Base-by-base conservation (phyloP, 2,888 invertebrate genomes). In the Muscina levida region DNA sequence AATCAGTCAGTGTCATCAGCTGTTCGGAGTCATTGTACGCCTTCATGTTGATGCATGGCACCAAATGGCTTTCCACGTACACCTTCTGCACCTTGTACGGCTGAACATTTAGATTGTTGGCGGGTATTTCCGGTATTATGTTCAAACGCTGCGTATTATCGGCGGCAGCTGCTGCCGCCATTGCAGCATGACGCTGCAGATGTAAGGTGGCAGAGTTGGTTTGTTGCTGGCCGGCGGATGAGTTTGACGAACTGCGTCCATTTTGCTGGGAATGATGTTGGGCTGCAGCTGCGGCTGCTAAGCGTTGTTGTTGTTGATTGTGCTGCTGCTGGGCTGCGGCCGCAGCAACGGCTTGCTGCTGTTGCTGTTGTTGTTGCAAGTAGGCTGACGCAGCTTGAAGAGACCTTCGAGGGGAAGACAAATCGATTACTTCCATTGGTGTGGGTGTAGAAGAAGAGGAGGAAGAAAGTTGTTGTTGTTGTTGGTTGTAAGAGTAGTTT, bases 11-110 rank as follows among this genome's bases (percentile, higher is more conserved):
- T 13, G 96, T 95, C 93, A 96, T 95, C 87, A 96, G 91, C 86
- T 95, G 92, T 89, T 96, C 96, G 22, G 94, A 93, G 89, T 95
- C 95, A 84, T 94, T 93, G 91, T 94, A 96, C 15, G 96, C 95
- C 91, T 96, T 96, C 91, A 95, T 94, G 91, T 97, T 97, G 88
- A 97, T 96, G 91, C 96, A 96, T 71, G 95, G 95, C 85, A 97
- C 94, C 93, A 95, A 93, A 86, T 94, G 94, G 87, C 94, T 95
- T 87, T 95, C 95, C 72, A 97, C 94, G 82, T 95, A 92, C 51
- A 95, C 95, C 88, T 95, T 95, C 87, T 96, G 95, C 59, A 96
- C 93, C 92, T 95, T 95, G 91, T 95, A 95, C 85, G 95, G 95
- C 87, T 94, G 94, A 89, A 93, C 93, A 91, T 94, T 94, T 89